phyloP scores from a whole-genome alignment of 1,140 invertebrate genomes.

The Hesperophylax magnus region DNA sequence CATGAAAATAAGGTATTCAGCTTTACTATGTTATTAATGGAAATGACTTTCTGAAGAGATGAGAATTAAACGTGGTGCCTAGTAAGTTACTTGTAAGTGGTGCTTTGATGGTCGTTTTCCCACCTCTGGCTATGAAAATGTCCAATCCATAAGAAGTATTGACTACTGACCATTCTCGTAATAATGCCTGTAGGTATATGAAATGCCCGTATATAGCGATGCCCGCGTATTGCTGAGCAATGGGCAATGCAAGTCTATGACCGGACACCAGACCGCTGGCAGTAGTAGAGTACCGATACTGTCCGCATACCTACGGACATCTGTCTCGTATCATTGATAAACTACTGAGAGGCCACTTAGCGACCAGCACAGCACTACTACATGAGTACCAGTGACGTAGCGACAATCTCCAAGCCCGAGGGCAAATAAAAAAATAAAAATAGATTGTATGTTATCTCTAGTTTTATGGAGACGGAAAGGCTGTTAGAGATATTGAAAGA shows the following conservation, averaged over 20 bases:
- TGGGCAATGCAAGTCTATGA: not conserved
- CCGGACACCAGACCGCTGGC: not conserved
- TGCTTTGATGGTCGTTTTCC: not conserved
- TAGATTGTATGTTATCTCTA: too few relatives aligned
- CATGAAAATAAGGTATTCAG: too few relatives aligned
- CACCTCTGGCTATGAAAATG: constrained; percentile 15
- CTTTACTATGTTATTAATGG: too few relatives aligned
- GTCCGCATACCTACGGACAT: constrained; percentile 44
- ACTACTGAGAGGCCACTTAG: constrained; percentile 43
- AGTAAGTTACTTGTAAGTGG: too few relatives aligned
- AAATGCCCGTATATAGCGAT: too few relatives aligned
- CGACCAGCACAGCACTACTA: not conserved
- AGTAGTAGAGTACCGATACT: not conserved
- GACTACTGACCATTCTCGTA: too few relatives aligned
- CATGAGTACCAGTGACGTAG: not conserved
- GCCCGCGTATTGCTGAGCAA: not conserved
- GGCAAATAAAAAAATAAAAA: not conserved
- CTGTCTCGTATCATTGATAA: constrained; percentile 53
- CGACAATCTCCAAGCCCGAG: not conserved
- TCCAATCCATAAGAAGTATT: not conserved
- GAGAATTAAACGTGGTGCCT: too few relatives aligned
- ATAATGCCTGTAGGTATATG: too few relatives aligned
- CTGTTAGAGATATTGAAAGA: too few relatives aligned
- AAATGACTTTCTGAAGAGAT: too few relatives aligned
- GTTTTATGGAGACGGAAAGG: too few relatives aligned